A percentile compares a stretch with the other conserved stretches of the same genome.
phyloP scores from a whole-genome alignment of 1,140 invertebrate species.

The Drosophila suzukii region DNA sequence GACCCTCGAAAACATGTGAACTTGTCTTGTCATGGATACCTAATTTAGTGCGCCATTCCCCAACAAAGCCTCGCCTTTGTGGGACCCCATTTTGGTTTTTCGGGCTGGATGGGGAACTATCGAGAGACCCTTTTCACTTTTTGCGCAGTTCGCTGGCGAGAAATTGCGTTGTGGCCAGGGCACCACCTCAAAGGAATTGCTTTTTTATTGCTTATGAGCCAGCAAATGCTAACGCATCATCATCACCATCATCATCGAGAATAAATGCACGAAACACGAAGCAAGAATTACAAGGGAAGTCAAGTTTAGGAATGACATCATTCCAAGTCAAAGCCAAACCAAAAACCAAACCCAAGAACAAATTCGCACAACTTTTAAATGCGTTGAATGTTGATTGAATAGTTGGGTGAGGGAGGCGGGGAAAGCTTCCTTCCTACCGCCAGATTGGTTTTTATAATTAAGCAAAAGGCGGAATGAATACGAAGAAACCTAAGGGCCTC shows the following conservation, averaged over 20 bases:
- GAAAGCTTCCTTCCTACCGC: slow-evolving; percentile 10
- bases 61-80: slow-evolving; percentile 45
- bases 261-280: slow-evolving; percentile 57
- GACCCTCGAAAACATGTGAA: slow-evolving; percentile 6
- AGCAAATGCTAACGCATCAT: slow-evolving; percentile 47
- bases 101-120: slow-evolving; percentile 18
- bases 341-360: slow-evolving; percentile 8
- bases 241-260: slow-evolving; percentile 25
- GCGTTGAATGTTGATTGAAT: slow-evolving; percentile 59
- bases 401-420: slow-evolving; percentile 5
- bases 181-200: slow-evolving; percentile 51
- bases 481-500: slow-evolving; percentile 19
- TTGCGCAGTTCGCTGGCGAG: slow-evolving; percentile 38
- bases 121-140: slow-evolving; percentile 40
- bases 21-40: slow-evolving; percentile 20
- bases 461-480: slow-evolving; percentile 19
- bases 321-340: slow-evolving; percentile 16
- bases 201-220: slow-evolving; percentile 58
- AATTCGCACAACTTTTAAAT: slow-evolving; percentile 53
- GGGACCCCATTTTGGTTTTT: slow-evolving; percentile 6
- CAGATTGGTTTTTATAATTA: slow-evolving; percentile 47
- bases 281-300: slow-evolving; percentile 51
- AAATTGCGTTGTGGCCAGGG: slow-evolving; percentile 47
- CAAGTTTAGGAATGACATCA: slow-evolving; percentile 72
- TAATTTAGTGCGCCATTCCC: slow-evolving; percentile 43